Conservation (phyloP, 2,888 invertebrate species). For the Chloroclysta siterata region DNA sequence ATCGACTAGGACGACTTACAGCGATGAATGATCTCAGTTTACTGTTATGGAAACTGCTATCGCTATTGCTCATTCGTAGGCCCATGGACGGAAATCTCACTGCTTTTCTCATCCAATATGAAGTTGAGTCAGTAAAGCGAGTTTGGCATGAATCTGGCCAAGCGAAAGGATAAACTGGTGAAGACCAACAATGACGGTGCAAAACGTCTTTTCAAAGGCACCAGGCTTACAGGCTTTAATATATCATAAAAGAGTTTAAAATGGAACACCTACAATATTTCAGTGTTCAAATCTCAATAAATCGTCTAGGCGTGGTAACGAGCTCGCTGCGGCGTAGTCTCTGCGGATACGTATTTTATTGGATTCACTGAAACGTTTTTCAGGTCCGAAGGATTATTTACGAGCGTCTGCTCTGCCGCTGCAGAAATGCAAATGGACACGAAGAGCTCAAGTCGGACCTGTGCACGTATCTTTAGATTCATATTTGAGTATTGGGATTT, state of each 20-base stretch:
- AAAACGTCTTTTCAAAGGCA: constrained; percentile 23
- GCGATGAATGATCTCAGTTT: too few relatives aligned
- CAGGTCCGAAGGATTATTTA: constrained; percentile 84
- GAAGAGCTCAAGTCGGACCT: constrained; percentile 46
- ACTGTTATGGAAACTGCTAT: too few relatives aligned
- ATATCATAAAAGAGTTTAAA: constrained; percentile 77
- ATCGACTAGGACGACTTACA: too few relatives aligned
- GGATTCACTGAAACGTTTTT: constrained; percentile 85
- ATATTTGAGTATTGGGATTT: constrained; percentile 18
- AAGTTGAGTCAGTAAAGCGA: constrained; percentile 1
- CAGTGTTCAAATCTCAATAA: constrained; percentile 84
- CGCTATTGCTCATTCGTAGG: background rate
- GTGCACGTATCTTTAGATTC: constrained; percentile 33
- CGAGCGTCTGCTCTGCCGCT: constrained; percentile 77
- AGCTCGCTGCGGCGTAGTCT: constrained; percentile 83
- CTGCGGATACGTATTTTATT: constrained; percentile 85
- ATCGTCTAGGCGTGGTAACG: constrained; percentile 84
- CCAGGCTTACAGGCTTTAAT: constrained; percentile 31
- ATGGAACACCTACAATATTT: constrained; percentile 82
- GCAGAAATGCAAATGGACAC: constrained; percentile 82
- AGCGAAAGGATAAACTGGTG: constrained; percentile 19
- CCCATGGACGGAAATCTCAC: background rate
- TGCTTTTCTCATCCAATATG: background rate
- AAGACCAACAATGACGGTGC: constrained; percentile 23
- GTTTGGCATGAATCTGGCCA: constrained; percentile 12